These are phyloP conservation scores for Nemopilema nomurai DNA, from an alignment of 30 jellyfish, hydroid and myxozoan genomes.

Conservation along the genomic window DNA sequence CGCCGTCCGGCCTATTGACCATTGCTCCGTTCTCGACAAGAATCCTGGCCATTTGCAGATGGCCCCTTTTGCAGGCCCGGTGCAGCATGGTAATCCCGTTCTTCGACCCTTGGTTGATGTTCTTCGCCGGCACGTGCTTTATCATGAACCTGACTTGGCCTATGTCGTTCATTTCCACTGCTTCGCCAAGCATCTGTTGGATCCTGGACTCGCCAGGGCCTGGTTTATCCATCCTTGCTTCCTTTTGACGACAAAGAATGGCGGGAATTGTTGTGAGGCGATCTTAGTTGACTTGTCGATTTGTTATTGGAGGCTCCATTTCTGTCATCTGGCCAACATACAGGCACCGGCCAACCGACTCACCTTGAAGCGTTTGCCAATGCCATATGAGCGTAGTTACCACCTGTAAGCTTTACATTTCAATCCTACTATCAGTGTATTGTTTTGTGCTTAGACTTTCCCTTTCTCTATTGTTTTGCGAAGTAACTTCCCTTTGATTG, in stretches of 20 bases:
- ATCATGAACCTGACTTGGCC: slow-evolving; percentile 47
- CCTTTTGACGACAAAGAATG: neutral
- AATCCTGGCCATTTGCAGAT: slow-evolving; percentile 19
- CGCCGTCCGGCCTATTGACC: slow-evolving; percentile 25
- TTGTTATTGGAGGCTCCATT: neutral
- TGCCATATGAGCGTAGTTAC: neutral
- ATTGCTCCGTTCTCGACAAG: slow-evolving; percentile 56
- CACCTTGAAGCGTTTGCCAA: neutral
- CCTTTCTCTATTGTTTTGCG: neutral
- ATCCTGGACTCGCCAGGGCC: slow-evolving; percentile 7
- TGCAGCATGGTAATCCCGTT: slow-evolving; percentile 33
- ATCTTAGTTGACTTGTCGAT: neutral
- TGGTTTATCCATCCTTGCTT: slow-evolving; percentile 2
- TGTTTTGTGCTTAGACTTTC: neutral
- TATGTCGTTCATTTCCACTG: slow-evolving; percentile 43
- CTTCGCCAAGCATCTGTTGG: slow-evolving; percentile 23
- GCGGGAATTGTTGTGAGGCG: neutral
- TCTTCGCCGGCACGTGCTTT: slow-evolving; percentile 19
- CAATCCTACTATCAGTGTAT: neutral
- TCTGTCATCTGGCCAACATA: neutral
- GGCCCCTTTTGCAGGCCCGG: slow-evolving; percentile 41
- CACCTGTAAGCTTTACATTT: neutral
- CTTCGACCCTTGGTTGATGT: slow-evolving; percentile 6
- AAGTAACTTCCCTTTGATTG: neutral
- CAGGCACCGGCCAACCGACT: neutral